Evolutionary conservation across 2,888 invertebrate genomes (phyloP).

Genomic region (Spisula solida): DNA sequence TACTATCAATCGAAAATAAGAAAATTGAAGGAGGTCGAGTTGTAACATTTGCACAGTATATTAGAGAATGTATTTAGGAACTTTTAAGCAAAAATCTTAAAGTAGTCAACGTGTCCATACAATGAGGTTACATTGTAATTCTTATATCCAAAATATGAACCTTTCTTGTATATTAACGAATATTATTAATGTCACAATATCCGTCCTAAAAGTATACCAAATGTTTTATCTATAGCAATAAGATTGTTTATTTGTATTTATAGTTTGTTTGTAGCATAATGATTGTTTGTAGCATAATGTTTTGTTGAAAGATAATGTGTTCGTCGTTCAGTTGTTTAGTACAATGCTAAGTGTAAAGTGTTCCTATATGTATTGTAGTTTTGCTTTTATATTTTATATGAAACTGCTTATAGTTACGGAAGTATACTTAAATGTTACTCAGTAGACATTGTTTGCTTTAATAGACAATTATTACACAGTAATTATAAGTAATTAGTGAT

Average conservation of each 20-base stretch:
- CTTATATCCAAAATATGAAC: no score
- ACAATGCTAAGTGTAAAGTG: background rate
- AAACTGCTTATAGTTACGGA: background rate
- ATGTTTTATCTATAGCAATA: background rate
- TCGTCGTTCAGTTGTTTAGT: background rate
- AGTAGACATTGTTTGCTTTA: background rate
- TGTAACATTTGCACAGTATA: no score
- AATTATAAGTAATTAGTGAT: background rate
- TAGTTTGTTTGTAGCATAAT: background rate
- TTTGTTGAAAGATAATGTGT: conserved; percentile 11
- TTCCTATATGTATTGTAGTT: conserved; percentile 18
- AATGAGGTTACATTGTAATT: no score
- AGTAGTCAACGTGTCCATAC: no score
- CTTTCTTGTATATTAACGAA: no score
- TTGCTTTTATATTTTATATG: conserved; percentile 5
- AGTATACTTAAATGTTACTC: background rate
- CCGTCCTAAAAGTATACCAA: background rate
- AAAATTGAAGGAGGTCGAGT: no score
- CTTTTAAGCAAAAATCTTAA: no score
- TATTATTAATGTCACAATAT: no score
- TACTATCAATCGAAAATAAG: no score
- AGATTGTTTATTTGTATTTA: background rate
- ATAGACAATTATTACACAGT: background rate
- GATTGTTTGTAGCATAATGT: conserved; percentile 1
- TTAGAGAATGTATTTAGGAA: no score